Percentiles rank a stretch among this genome's conserved stretches.
These are phyloP conservation scores for Astur gentilis DNA, from an alignment of 2,113 vertebrate species.

Conservation along the genomic window DNA sequence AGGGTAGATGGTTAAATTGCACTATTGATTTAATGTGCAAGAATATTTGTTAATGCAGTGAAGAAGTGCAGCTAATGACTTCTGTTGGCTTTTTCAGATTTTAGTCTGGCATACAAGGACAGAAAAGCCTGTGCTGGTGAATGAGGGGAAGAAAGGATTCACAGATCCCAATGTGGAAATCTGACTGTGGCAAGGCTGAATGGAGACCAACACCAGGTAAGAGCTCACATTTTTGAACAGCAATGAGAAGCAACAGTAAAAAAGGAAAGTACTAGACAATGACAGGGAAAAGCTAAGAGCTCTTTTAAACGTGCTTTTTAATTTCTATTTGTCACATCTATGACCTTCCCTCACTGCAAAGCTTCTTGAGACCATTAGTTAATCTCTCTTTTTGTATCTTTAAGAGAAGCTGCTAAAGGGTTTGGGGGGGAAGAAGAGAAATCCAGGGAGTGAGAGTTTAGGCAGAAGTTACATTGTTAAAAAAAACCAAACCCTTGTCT, in stretches of 20 bases:
- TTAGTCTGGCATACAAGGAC: slow-evolving; percentile 98
- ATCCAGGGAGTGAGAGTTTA: not conserved
- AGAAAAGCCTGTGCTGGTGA: slow-evolving; percentile 96
- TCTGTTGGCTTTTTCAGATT: slow-evolving; percentile 77
- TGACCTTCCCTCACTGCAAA: not conserved
- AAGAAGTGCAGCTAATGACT: slow-evolving; percentile 25
- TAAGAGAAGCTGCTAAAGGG: not conserved
- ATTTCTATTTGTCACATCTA: not conserved
- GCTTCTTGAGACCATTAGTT: not conserved
- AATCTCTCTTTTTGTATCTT: not conserved
- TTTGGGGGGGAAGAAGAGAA: not conserved
- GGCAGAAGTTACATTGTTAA: not conserved
- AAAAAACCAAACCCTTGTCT: not conserved
- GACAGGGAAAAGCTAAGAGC: not conserved
- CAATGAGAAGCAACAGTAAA: not conserved
- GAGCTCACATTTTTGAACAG: not conserved
- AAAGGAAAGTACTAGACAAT: not conserved
- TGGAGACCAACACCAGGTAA: not conserved
- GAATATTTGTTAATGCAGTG: slow-evolving; percentile 9
- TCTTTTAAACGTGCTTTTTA: not conserved
- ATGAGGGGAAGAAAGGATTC: slow-evolving; percentile 97
- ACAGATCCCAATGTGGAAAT: slow-evolving; percentile 97
- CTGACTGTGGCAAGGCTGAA: slow-evolving; percentile 70
- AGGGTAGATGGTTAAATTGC: slow-evolving; percentile 21
- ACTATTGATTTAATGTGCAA: slow-evolving; percentile 41